Conservation (phyloP, 2,888 invertebrate species). For the Sinhomidia bicolor region DNA sequence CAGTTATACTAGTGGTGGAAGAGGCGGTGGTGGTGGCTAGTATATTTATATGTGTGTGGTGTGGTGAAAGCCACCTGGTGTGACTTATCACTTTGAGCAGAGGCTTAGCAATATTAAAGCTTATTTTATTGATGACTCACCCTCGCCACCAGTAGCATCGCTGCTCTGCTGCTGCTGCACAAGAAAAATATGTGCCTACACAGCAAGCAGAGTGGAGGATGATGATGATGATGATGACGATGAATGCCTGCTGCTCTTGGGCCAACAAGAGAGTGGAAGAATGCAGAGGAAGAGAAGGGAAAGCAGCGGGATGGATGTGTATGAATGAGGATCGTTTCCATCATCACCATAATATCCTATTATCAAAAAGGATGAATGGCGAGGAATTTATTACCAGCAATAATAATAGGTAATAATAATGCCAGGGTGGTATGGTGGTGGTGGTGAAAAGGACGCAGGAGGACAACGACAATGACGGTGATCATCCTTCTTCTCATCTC, state of each 20-base stretch:
- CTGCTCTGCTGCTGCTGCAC: too few species aligned
- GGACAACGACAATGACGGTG: neutral
- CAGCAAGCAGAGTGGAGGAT: neutral
- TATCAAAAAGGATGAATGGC: constrained; percentile 23
- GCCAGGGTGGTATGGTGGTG: neutral
- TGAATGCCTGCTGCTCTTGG: too few species aligned
- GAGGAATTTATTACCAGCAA: constrained; percentile 20
- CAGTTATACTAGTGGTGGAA: neutral
- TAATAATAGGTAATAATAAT: neutral
- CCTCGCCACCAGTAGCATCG: too few species aligned
- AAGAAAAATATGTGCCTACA: neutral
- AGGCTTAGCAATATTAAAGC: constrained; percentile 40
- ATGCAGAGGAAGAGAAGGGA: neutral
- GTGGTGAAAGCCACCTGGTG: constrained; percentile 28
- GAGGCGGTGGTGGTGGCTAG: neutral
- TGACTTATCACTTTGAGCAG: constrained; percentile 38
- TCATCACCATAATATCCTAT: constrained; percentile 6
- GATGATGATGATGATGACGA: too few species aligned
- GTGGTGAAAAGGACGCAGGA: neutral
- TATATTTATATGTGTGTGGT: neutral
- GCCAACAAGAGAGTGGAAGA: neutral
- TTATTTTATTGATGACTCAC: constrained; percentile 38
- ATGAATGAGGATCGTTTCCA: neutral
- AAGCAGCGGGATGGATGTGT: neutral
- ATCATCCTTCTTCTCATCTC: constrained; percentile 21